Conservation (phyloP, 2,888 invertebrate genomes). For the Limnephilus lunatus region DNA sequence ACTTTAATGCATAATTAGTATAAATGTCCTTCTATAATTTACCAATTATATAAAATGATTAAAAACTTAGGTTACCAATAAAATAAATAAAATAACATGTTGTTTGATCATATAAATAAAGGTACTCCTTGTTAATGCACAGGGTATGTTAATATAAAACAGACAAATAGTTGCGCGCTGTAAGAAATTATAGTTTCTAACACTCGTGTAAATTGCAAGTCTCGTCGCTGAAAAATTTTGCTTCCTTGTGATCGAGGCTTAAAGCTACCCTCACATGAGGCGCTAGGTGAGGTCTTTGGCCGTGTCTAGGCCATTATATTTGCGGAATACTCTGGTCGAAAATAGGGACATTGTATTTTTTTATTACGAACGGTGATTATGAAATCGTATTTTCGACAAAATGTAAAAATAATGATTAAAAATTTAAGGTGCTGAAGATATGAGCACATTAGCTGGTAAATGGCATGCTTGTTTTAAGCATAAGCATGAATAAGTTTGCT, state of each 20-base stretch:
- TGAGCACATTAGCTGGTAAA: no score
- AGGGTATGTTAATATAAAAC: no score
- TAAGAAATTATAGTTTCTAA: neutral
- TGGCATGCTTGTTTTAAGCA: no score
- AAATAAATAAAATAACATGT: no score
- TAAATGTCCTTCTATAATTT: no score
- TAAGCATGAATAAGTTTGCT: no score
- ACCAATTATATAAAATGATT: no score
- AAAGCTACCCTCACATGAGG: neutral
- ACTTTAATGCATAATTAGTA: no score
- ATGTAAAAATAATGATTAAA: neutral
- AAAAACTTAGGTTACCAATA: no score
- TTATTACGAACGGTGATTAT: neutral
- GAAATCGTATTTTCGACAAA: neutral
- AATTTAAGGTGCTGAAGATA: neutral
- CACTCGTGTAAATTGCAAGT: neutral
- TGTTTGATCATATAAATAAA: no score
- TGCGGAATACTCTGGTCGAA: neutral
- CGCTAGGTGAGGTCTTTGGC: neutral
- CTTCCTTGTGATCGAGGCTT: neutral
- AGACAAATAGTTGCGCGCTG: no score
- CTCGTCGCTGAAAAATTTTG: neutral
- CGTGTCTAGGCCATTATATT: neutral
- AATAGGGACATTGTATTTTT: neutral
- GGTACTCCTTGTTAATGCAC: no score